Evolutionary conservation across 2,888 invertebrate species (phyloP).

Genomic region (Polydesmus complanatus): DNA sequence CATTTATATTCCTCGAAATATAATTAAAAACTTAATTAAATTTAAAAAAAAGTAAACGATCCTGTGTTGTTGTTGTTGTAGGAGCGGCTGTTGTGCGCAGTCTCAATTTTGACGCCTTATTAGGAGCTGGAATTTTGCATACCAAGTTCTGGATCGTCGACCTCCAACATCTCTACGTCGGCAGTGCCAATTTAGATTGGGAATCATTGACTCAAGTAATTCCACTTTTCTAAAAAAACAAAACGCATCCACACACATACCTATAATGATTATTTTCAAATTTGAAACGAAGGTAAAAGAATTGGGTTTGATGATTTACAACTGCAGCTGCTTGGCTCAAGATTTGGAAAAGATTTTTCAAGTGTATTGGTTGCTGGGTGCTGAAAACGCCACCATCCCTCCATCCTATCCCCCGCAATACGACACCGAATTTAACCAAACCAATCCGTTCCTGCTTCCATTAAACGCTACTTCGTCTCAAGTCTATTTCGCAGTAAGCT

Average conservation of each 20-base stretch:
- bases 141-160: conserved; percentile 92
- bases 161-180: conserved; percentile 74
- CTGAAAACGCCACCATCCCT: conserved; percentile 55
- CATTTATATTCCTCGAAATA: not conserved
- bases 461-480: not conserved
- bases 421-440: conserved; percentile 54
- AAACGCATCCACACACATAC: not conserved
- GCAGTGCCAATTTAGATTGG: conserved; percentile 98
- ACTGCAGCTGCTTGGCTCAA: conserved; percentile 68
- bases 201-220: conserved; percentile 81
- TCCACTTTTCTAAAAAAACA: too few relatives aligned
- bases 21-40: too few relatives aligned
- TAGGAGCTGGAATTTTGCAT: conserved; percentile 81
- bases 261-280: conserved; percentile 21
- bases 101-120: conserved; percentile 63
- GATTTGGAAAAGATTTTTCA: conserved; percentile 71
- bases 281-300: conserved; percentile 61
- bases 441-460: conserved; percentile 40
- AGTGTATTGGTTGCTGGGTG: conserved; percentile 76
- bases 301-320: conserved; percentile 63
- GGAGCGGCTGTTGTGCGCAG: conserved; percentile 48
- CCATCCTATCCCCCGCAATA: conserved; percentile 58
- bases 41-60: too few relatives aligned
- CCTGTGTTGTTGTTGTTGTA: conserved; percentile 25
- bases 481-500: not conserved